Percentiles rank a stretch among this genome's conserved stretches.
Evolutionary conservation across 2,113 vertebrate species (phyloP).

Genomic region (Circaetus cinerascens): DNA sequence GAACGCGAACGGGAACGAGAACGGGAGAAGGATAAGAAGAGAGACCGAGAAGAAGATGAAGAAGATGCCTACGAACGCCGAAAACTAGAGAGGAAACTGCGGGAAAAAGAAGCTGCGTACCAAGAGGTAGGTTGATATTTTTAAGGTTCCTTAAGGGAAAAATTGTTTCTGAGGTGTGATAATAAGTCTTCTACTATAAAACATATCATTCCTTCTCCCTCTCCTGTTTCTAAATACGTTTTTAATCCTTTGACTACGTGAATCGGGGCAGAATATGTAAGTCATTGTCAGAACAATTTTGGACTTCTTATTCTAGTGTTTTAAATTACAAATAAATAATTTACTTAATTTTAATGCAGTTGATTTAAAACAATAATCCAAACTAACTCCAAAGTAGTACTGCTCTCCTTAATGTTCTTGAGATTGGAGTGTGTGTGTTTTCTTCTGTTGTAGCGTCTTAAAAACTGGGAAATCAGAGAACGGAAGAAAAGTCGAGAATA

Average conservation of each 20-base stretch:
- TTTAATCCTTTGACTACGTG: neutral
- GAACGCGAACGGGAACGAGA: constrained; percentile 89
- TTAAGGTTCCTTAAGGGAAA: neutral
- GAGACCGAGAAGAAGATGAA: constrained; percentile 93
- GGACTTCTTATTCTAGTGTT: neutral
- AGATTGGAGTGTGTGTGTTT: neutral
- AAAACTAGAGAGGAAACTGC: constrained; percentile 91
- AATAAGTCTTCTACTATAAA: neutral
- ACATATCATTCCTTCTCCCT: neutral
- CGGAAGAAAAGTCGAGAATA: constrained; percentile 96
- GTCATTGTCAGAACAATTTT: neutral
- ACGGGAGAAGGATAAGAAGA: constrained; percentile 91
- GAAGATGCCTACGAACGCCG: constrained; percentile 94
- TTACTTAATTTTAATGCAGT: neutral
- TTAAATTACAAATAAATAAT: neutral
- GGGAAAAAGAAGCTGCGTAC: constrained; percentile 98
- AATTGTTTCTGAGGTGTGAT: neutral
- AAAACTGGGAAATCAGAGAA: constrained; percentile 98
- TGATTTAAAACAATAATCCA: neutral
- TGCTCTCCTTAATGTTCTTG: neutral
- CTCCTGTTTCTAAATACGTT: neutral
- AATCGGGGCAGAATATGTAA: neutral
- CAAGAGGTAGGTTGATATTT: constrained; percentile 83
- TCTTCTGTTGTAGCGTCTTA: constrained; percentile 82
- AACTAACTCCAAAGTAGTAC: neutral